Percentiles rank a stretch among this genome's conserved stretches.
These are phyloP conservation scores for Calvadosia cruxmelitensis DNA, from an alignment of 30 jellyfish, hydroid and myxozoan species.

Conservation along the genomic window DNA sequence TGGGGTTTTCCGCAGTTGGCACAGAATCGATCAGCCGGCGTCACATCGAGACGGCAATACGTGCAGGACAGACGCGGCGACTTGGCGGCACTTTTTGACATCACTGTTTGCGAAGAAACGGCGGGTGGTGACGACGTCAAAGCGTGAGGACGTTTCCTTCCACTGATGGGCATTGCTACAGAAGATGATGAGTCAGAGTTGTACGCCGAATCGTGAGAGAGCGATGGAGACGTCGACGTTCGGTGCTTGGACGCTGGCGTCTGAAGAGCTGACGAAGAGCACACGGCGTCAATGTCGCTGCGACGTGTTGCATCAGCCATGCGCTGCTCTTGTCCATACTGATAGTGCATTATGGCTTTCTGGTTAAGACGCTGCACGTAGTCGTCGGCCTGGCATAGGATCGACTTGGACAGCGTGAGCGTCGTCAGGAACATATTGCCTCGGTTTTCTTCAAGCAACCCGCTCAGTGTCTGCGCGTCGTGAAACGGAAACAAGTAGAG, in stretches of 20 bases:
- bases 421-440: conserved; percentile 45
- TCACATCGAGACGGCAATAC: neutral
- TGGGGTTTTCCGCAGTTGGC: neutral
- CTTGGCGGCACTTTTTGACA: neutral
- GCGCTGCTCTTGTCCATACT: neutral
- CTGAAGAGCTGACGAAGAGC: neutral
- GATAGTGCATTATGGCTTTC: neutral
- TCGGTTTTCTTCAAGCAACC: conserved; percentile 27
- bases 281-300: neutral
- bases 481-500: conserved; percentile 42
- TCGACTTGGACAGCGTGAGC: conserved; percentile 25
- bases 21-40: neutral
- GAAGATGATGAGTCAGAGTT: neutral
- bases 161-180: neutral
- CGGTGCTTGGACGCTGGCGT: neutral
- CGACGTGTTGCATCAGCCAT: neutral
- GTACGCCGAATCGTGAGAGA: neutral
- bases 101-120: neutral
- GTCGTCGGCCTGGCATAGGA: conserved; percentile 1
- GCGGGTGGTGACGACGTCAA: neutral
- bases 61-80: neutral
- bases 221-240: neutral
- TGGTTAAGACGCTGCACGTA: neutral
- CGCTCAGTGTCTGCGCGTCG: conserved; percentile 12
- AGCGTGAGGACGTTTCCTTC: neutral